phyloP scores from a whole-genome alignment of 2,888 invertebrate species.

The Tetragnatha montana region DNA sequence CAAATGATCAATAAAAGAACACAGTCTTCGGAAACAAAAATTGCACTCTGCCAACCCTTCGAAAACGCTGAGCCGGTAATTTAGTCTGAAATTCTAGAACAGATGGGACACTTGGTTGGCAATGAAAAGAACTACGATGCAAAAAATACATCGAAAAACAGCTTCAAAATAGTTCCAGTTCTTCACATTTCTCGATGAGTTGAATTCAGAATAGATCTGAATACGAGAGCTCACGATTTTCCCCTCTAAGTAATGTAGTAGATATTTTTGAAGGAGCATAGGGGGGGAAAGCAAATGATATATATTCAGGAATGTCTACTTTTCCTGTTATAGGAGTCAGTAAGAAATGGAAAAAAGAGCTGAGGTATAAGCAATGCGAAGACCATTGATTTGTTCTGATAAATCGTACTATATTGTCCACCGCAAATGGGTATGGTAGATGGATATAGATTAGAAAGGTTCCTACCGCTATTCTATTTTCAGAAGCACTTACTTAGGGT shows the following conservation, averaged over 20 bases:
- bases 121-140: background rate
- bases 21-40: background rate
- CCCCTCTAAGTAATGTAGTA: background rate
- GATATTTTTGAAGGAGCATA: background rate
- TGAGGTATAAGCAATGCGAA: background rate
- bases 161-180: background rate
- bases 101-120: background rate
- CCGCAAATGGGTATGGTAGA: background rate
- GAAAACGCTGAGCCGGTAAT: background rate
- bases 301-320: background rate
- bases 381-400: background rate
- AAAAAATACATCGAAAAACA: background rate
- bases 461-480: background rate
- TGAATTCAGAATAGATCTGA: background rate
- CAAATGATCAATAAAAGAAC: slow-evolving; percentile 1
- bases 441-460: background rate
- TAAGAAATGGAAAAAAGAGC: background rate
- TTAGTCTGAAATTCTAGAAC: background rate
- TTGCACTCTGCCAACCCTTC: background rate
- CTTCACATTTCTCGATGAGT: background rate
- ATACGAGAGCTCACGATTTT: background rate
- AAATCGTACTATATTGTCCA: background rate
- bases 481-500: background rate
- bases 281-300: background rate
- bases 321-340: background rate